Percentiles rank a stretch among this genome's conserved stretches.
Conservation (phyloP, 2,797 vertebrate genomes). For the Mionectes olivaceus region DNA sequence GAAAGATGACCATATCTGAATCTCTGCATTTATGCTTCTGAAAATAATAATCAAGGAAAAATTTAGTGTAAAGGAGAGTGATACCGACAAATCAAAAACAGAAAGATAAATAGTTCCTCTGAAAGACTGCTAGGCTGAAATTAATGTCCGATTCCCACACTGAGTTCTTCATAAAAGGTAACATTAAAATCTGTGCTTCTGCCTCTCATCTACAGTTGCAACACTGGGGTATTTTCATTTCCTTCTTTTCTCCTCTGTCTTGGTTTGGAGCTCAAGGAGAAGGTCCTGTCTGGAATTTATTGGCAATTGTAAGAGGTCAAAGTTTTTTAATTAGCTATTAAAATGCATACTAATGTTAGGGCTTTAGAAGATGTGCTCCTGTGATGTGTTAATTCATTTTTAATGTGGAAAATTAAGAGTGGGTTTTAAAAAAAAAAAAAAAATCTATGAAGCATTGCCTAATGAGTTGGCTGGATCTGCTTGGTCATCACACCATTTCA, state of each 20-base stretch:
- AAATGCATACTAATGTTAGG: slow-evolving; percentile 26
- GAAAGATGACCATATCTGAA: not conserved
- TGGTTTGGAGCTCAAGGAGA: not conserved
- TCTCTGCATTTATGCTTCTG: fast-evolving
- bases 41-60: not conserved
- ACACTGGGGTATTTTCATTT: not conserved
- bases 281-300: not conserved
- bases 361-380: not conserved
- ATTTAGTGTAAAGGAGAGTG: not conserved
- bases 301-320: slow-evolving; percentile 13
- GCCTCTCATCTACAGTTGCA: not conserved
- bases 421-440: not conserved
- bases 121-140: not conserved
- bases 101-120: not conserved
- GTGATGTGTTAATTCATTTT: slow-evolving; percentile 26
- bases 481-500: not conserved
- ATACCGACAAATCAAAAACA: not conserved
- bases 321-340: slow-evolving; percentile 51
- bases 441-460: not conserved
- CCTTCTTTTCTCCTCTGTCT: not conserved
- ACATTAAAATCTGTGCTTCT: not conserved
- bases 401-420: slow-evolving; percentile 7
- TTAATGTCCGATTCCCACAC: not conserved
- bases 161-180: not conserved
- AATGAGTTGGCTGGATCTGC: not conserved